These are phyloP conservation scores for Artemia franciscana DNA, from an alignment of 1,140 invertebrate species.

Conservation along the genomic window DNA sequence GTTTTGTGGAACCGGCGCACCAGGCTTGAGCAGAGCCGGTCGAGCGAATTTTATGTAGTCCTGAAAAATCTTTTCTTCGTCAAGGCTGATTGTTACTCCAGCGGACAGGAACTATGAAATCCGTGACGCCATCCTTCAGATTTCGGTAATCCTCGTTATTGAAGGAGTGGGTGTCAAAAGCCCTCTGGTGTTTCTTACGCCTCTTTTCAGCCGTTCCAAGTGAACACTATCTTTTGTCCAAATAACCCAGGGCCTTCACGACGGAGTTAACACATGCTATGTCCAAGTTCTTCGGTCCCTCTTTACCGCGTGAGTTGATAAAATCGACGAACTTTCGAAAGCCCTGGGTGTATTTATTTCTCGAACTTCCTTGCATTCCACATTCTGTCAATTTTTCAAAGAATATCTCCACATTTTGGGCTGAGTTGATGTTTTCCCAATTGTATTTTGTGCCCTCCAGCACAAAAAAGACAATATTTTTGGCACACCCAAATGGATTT, in stretches of 20 bases:
- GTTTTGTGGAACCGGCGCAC: not conserved
- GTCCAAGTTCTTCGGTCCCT: not conserved
- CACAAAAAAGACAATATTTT: not conserved
- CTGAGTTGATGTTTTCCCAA: not conserved
- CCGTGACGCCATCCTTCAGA: not conserved
- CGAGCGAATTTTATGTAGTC: not conserved
- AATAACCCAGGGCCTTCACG: not conserved
- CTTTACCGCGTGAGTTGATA: not conserved
- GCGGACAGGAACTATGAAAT: not conserved
- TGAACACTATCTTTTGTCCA: not conserved
- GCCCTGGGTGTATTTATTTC: not conserved
- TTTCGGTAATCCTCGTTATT: not conserved
- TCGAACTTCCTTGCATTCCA: not conserved
- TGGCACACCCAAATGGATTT: not conserved
- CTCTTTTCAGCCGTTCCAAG: not conserved
- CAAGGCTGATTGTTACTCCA: not conserved
- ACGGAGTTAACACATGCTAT: not conserved
- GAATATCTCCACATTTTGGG: not conserved
- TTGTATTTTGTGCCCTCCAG: not conserved
- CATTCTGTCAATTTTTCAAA: not conserved
- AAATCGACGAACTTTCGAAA: not conserved
- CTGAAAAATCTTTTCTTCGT: not conserved
- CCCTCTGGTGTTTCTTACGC: not conserved
- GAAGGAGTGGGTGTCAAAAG: not conserved
- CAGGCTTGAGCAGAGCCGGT: not conserved